Percentiles rank a stretch among this genome's conserved stretches.
phyloP scores from a whole-genome alignment of 35 echinoderm and acorn worm genomes.

The Lytechinus pictus region DNA sequence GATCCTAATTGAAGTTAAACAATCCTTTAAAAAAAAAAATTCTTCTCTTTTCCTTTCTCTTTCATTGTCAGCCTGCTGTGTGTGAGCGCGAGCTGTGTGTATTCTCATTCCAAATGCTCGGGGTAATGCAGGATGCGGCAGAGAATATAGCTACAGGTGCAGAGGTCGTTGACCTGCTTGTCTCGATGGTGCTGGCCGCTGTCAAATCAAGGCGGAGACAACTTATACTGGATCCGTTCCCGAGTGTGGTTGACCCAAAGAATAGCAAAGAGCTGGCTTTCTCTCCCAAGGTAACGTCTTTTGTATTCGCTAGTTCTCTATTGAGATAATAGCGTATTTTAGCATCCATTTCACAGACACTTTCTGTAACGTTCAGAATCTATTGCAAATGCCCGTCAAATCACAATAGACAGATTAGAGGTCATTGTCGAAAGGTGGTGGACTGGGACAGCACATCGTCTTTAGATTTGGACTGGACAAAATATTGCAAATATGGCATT shows the following conservation, averaged over 20 bases:
- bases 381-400: too few species aligned
- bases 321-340: too few species aligned
- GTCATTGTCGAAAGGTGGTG: too few species aligned
- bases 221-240: slow-evolving; percentile 96
- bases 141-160: slow-evolving; percentile 95
- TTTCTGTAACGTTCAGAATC: too few species aligned
- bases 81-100: slow-evolving; percentile 99
- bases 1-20: too few species aligned
- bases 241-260: slow-evolving; percentile 92
- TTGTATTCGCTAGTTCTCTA: too few species aligned
- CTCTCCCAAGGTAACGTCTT: slow-evolving; percentile 72
- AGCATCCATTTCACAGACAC: too few species aligned
- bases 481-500: too few species aligned
- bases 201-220: slow-evolving; percentile 82
- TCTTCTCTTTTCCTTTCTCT: background rate
- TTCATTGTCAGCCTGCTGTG: slow-evolving; percentile 85
- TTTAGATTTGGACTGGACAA: too few species aligned
- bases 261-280: slow-evolving; percentile 97
- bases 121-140: slow-evolving; percentile 93
- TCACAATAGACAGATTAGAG: too few species aligned
- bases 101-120: slow-evolving; percentile 93
- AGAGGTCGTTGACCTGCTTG: slow-evolving; percentile 96
- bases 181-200: slow-evolving; percentile 85
- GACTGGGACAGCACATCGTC: too few species aligned
- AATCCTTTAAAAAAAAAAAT: too few species aligned